Evolutionary conservation across 2,113 vertebrate species (phyloP).

Genomic region (Lepisosteus osseus): DNA sequence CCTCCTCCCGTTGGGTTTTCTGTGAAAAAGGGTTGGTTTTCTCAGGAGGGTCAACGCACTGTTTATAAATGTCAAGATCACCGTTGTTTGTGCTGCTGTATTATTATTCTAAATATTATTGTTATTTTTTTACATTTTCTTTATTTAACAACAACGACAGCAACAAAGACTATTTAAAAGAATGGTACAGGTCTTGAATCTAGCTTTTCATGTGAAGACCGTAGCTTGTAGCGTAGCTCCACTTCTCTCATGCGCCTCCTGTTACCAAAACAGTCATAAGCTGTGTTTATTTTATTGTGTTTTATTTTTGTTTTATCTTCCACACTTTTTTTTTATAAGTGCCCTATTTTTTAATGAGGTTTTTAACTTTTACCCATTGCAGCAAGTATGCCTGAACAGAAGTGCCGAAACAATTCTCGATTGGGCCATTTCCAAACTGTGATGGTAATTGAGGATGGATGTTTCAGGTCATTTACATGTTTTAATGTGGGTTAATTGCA

Average conservation of each 20-base stretch:
- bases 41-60: conserved; percentile 93
- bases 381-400: conserved; percentile 1
- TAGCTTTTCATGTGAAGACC: conserved; percentile 65
- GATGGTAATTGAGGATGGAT: neutral
- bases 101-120: conserved; percentile 56
- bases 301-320: conserved; percentile 22
- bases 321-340: neutral
- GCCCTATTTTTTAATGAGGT: conserved; percentile 1
- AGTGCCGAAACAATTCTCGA: conserved; percentile 4
- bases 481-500: conserved; percentile 40
- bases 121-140: conserved; percentile 33
- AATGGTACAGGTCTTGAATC: conserved; percentile 73
- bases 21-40: conserved; percentile 70
- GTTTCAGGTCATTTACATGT: neutral
- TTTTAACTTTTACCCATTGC: too few relatives aligned
- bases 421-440: neutral
- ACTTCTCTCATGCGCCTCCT: conserved; percentile 84
- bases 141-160: conserved; percentile 60
- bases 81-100: conserved; percentile 91
- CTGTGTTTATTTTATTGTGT: conserved; percentile 41
- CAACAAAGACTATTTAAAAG: conserved; percentile 67
- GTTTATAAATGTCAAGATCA: conserved; percentile 81
- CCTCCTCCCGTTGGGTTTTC: conserved; percentile 49
- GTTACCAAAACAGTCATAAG: conserved; percentile 73
- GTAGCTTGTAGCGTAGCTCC: conserved; percentile 69